Base-by-base conservation (phyloP, 2,888 invertebrate genomes). In the Antheraea yamamai region DNA sequence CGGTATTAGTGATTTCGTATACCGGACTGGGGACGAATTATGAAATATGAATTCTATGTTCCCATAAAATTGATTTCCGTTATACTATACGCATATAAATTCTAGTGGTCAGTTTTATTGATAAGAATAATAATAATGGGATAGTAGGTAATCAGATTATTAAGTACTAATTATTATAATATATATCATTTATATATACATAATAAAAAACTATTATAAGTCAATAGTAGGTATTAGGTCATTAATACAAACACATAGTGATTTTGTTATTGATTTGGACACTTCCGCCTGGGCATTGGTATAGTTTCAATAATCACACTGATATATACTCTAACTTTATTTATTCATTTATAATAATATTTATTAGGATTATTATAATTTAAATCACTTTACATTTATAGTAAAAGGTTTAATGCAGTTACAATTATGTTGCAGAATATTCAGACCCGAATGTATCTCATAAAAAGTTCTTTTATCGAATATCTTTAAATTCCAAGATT, bases 1-100 rank as follows among this genome's bases (percentile, higher is more conserved):
- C 81, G 85, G 70, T 70, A 70, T 86, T 87, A 87, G 82, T 82
- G 81, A 82, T 83, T 82, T 81, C 81, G 84, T 83, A 79, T 39
- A 70, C 82, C 80, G 78, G 74, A 74, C 76, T 84, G 70, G 85
- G 70, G 86, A 81, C 90, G 88, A 89, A 88, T 91, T 94, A 94
- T 94, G 93, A 94, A 92, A 92, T 94, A 94, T 93, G 90, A 89
- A 87, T 84, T 85, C 84, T 83, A 85, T 88, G 92, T 92, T 92
- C 92, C 90, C 92, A 91, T 91, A 91, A 91, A 89, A 88, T 91
- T 83, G 85, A 85, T 84, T 30, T 30, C 64, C 26, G 30, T 66
- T 66, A 14, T 66, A 30, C 16, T 84, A 70, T 70, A 39, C 7
- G 12, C 39, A 39, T 20, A 39, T 39, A 86, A 83, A 84, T 83